A percentile compares a stretch with the other conserved stretches of the same genome.
phyloP scores from a whole-genome alignment of 2,888 invertebrate species.

The Xiphydria camelus region DNA sequence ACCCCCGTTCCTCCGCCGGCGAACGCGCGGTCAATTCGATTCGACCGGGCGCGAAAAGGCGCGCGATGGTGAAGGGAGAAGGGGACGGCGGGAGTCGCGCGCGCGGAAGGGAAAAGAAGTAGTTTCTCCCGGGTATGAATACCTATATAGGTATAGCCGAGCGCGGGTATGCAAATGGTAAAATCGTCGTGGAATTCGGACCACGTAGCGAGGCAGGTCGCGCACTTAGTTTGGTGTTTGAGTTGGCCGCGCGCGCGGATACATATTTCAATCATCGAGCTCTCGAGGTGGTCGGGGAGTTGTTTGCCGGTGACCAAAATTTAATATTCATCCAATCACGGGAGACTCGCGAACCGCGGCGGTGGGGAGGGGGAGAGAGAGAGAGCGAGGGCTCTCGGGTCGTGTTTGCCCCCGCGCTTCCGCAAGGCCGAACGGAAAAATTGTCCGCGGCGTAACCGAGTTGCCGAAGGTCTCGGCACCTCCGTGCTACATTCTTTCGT shows the following conservation, averaged over 20 bases:
- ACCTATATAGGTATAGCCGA: no score
- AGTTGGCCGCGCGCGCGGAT: slow-evolving; percentile 50
- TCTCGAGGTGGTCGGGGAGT: slow-evolving; percentile 19
- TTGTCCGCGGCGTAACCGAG: slow-evolving; percentile 26
- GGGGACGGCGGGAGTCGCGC: not conserved
- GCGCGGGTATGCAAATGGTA: not conserved
- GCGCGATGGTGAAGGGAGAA: no score
- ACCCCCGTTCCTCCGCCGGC: no score
- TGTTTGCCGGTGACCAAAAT: slow-evolving; percentile 55
- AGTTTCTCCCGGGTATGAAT: no score
- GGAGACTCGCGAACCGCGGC: no score
- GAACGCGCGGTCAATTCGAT: no score
- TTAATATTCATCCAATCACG: slow-evolving; percentile 56
- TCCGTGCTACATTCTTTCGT: no score
- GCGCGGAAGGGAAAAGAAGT: slow-evolving; percentile 14
- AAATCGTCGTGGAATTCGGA: slow-evolving; percentile 30
- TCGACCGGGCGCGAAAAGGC: slow-evolving; percentile 1
- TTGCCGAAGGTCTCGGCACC: no score
- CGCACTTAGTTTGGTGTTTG: slow-evolving; percentile 47
- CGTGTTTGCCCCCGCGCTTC: slow-evolving; percentile 36
- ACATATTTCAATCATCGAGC: slow-evolving; percentile 53
- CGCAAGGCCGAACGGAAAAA: slow-evolving; percentile 34
- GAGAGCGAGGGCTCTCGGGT: slow-evolving; percentile 12
- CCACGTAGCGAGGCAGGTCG: slow-evolving; percentile 35
- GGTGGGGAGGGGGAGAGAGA: no score